Conservation (phyloP, 2,888 invertebrate genomes). For the Brassicogethes aeneus region DNA sequence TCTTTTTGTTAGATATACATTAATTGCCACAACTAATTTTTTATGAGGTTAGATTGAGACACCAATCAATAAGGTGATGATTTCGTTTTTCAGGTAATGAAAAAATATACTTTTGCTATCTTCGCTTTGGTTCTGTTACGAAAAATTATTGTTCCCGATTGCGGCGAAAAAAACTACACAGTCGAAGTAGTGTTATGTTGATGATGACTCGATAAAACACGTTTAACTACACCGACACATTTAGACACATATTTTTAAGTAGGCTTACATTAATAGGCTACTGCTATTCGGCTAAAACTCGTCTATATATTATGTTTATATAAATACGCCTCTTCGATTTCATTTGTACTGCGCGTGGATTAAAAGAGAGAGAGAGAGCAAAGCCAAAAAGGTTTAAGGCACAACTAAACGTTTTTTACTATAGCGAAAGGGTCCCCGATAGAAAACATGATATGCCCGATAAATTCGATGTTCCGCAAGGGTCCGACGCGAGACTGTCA, state of each 20-base stretch:
- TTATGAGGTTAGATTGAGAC: neutral
- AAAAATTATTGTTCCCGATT: constrained; percentile 2
- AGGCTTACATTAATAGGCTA: constrained; percentile 21
- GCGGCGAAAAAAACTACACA: neutral
- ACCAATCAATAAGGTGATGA: neutral
- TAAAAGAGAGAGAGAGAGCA: neutral
- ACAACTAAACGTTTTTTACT: constrained; percentile 18
- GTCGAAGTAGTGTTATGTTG: neutral
- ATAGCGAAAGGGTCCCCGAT: neutral
- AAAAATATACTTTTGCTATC: neutral
- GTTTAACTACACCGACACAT: constrained; percentile 37
- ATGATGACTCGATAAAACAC: neutral
- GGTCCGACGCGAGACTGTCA: too few species aligned
- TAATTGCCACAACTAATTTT: neutral
- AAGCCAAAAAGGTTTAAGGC: constrained; percentile 15
- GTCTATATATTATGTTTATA: too few species aligned
- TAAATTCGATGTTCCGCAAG: constrained; percentile 2
- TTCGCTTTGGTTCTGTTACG: neutral
- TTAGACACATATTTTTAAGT: constrained; percentile 19
- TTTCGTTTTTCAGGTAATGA: neutral
- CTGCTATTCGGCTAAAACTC: too few species aligned
- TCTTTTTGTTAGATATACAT: constrained; percentile 13
- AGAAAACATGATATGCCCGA: neutral
- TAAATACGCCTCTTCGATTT: neutral
- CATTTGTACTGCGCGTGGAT: constrained; percentile 4